These are phyloP conservation scores for Alethe diademata DNA, from an alignment of 2,113 vertebrate genomes.

Conservation along the genomic window DNA sequence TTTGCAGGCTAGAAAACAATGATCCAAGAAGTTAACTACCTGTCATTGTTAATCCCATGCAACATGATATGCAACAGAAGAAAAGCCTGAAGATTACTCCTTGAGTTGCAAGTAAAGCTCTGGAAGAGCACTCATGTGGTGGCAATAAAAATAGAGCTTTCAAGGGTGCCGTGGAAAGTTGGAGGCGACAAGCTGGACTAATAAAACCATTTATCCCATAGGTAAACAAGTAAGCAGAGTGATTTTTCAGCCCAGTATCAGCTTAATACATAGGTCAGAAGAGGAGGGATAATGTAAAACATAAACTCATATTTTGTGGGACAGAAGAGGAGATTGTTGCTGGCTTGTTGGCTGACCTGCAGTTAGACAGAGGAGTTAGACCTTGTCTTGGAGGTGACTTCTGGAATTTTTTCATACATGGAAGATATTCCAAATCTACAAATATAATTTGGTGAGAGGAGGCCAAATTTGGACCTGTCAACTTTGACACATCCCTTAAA, in stretches of 20 bases:
- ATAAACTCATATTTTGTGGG: not conserved
- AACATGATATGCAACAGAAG: not conserved
- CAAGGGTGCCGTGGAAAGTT: not conserved
- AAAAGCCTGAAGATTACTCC: not conserved
- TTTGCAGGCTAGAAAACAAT: not conserved
- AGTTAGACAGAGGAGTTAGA: not conserved
- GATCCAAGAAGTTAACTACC: not conserved
- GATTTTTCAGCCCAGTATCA: not conserved
- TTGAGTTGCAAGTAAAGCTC: not conserved
- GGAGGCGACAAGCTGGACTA: not conserved
- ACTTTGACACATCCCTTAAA: slow-evolving; percentile 68
- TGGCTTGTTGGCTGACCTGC: not conserved
- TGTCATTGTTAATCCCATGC: not conserved
- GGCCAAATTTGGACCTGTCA: slow-evolving; percentile 78
- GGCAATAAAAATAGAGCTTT: not conserved
- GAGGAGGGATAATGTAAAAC: not conserved
- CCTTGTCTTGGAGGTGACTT: slow-evolving; percentile 33
- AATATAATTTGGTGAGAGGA: slow-evolving; percentile 71
- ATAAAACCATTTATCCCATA: not conserved
- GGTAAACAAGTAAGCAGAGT: not conserved
- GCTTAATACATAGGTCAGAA: not conserved
- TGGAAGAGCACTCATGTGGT: not conserved
- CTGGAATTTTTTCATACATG: slow-evolving; percentile 32
- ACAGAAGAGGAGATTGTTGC: not conserved
- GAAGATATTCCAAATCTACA: slow-evolving; percentile 64